Base-by-base conservation (phyloP, 2,113 vertebrate species). In the Xenopus laevis region DNA sequence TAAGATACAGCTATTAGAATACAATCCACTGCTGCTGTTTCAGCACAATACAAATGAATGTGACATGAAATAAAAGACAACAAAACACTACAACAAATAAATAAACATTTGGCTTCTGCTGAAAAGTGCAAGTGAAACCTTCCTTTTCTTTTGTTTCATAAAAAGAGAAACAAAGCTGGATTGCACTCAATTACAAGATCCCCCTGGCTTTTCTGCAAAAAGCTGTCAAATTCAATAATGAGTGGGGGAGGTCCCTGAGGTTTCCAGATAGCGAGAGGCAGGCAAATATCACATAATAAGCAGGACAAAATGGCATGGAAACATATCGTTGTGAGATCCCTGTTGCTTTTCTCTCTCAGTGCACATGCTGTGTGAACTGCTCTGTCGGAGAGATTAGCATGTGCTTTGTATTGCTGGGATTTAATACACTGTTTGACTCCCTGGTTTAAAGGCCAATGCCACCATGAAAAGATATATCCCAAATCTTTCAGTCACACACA, bases 241-340 rank as follows among this genome's bases (percentile, higher is more conserved):
- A 61, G 72, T 53, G 72, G 47, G 55, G 52, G 71, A 46, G 71
- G 62, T 65, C 71, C 71, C 71, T 30, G 47, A 62, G 71, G 71
- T 58, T 30, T 45, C 2, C 33, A 16, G 33, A 47, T 4, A 18
- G 66, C 30, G 52, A 55, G 27, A 40, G 65, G 57, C 52, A 20
- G 65, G 45, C 20, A 57, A 33, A 55, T 27, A 63, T 68, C 45
- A 62, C 60, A 75, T 68, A 68, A 60, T 50, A 20, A 55, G 16
- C 16, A 20, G 64, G 64, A 20, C 11, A 66, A 59, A 21, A 30
- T 30, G 21, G 44, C 40, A 60, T 61, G 10, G 33, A 18, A 45
- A 44, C 33, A 44, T 45, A 44, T 65, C 52, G 20, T 13, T 46
- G 45, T 16, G 33, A 68, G 23, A 30, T 68, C 65, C 73, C 73